Evolutionary conservation across 2,113 vertebrate genomes (phyloP).

Genomic region (Pseudois nayaur): DNA sequence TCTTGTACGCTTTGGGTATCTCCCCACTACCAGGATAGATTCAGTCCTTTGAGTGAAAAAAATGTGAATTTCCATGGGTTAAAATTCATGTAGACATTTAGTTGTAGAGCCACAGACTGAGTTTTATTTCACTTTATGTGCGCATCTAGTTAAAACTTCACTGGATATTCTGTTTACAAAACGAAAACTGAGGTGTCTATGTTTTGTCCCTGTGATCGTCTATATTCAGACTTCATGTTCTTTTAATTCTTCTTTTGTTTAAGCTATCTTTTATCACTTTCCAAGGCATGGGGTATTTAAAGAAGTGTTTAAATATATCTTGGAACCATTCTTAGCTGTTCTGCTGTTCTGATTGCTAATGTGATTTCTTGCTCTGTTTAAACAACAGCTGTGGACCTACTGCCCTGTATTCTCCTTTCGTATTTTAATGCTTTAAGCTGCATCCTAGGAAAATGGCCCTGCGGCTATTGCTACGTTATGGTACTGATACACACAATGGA

Average conservation of each 20-base stretch:
- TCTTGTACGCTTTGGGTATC: no score
- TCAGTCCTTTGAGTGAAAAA: not conserved
- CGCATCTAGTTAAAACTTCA: not conserved
- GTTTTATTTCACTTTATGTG: not conserved
- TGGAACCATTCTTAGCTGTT: slow-evolving; percentile 16
- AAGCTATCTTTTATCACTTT: slow-evolving; percentile 10
- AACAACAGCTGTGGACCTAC: not conserved
- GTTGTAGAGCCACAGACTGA: not conserved
- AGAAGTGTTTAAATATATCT: slow-evolving; percentile 26
- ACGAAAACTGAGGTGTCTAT: not conserved
- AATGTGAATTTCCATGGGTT: accelerated
- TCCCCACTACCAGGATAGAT: not conserved
- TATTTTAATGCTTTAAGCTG: not conserved
- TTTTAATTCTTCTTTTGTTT: slow-evolving; percentile 24
- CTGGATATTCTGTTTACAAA: slow-evolving; percentile 5
- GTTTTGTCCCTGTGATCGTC: not conserved
- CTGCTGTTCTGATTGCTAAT: slow-evolving; percentile 23
- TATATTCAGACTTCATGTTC: not conserved
- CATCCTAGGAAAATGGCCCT: not conserved
- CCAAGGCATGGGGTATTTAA: slow-evolving; percentile 2
- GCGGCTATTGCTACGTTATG: not conserved
- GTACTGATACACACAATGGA: not conserved
- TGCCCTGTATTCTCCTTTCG: not conserved
- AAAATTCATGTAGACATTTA: not conserved
- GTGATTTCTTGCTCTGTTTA: slow-evolving; percentile 27